These are phyloP conservation scores for Dromaius novaehollandiae DNA, from an alignment of 2,113 vertebrate species.

Conservation along the genomic window DNA sequence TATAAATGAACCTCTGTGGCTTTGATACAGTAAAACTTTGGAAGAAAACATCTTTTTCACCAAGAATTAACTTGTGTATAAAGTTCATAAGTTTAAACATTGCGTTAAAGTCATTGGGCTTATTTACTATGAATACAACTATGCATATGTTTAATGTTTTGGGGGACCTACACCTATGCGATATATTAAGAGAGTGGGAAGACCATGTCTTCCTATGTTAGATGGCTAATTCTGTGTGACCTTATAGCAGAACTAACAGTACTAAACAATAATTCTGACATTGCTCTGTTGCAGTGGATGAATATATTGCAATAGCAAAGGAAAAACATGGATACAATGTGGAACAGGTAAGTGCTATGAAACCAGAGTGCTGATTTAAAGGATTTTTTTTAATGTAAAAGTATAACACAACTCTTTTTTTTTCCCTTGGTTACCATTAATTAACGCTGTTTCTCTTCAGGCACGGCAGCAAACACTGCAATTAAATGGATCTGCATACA, in stretches of 20 bases:
- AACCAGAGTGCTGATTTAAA: constrained; percentile 30
- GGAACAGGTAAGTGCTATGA: constrained; percentile 86
- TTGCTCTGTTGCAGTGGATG: constrained; percentile 90
- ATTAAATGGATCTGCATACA: constrained; percentile 67
- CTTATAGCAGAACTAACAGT: background rate
- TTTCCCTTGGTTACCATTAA: constrained; percentile 54
- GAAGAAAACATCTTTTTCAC: background rate
- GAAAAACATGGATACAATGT: constrained; percentile 99
- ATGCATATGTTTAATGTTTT: background rate
- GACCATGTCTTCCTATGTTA: background rate
- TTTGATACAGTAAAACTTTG: background rate
- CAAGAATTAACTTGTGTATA: background rate
- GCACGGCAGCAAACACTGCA: constrained; percentile 66
- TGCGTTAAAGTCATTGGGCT: background rate
- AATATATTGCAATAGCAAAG: constrained; percentile 97
- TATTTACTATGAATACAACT: background rate
- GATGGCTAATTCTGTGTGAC: background rate
- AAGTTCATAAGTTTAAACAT: background rate
- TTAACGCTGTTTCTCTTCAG: constrained; percentile 71
- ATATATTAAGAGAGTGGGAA: background rate
- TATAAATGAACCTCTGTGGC: background rate
- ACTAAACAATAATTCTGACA: constrained; percentile 50
- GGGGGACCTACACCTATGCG: background rate
- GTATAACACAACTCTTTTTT: constrained; percentile 7
- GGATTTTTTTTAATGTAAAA: background rate